A percentile compares a stretch with the other conserved stretches of the same genome.
These are phyloP conservation scores for Antrozous pallidus DNA, from an alignment of 2,797 vertebrate species.

Conservation along the genomic window DNA sequence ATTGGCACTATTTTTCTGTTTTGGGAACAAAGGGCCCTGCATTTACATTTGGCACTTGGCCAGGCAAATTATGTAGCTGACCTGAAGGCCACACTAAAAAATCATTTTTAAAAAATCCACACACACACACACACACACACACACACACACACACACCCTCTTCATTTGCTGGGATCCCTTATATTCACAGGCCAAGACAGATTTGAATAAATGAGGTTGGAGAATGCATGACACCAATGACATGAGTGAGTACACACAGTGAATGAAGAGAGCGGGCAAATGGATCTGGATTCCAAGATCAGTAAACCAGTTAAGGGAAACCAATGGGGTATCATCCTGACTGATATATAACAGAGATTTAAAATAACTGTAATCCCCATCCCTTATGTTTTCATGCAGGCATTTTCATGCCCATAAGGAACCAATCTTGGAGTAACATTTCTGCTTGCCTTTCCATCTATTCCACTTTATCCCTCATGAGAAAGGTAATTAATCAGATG, in stretches of 20 bases:
- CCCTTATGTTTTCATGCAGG: background rate
- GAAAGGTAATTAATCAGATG: background rate
- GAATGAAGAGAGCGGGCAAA: background rate
- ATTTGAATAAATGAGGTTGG: background rate
- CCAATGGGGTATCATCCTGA: background rate
- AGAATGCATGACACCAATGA: background rate
- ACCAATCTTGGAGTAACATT: background rate
- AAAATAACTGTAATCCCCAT: background rate
- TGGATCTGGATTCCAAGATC: background rate
- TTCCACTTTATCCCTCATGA: background rate
- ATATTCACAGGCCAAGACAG: background rate
- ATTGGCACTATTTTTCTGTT: background rate
- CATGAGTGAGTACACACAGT: background rate
- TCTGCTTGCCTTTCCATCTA: background rate
- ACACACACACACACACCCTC: rapidly evolving
- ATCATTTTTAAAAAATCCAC: background rate
- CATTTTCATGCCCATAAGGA: background rate
- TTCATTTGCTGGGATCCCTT: background rate
- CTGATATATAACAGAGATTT: background rate
- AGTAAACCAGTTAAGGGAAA: background rate
- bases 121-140: background rate
- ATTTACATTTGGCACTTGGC: background rate
- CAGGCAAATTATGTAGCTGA: background rate
- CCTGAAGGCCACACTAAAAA: background rate
- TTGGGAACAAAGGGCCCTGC: background rate